These are phyloP conservation scores for Procambarus virginalis DNA, from an alignment of 1,140 invertebrate genomes.

Conservation along the genomic window DNA sequence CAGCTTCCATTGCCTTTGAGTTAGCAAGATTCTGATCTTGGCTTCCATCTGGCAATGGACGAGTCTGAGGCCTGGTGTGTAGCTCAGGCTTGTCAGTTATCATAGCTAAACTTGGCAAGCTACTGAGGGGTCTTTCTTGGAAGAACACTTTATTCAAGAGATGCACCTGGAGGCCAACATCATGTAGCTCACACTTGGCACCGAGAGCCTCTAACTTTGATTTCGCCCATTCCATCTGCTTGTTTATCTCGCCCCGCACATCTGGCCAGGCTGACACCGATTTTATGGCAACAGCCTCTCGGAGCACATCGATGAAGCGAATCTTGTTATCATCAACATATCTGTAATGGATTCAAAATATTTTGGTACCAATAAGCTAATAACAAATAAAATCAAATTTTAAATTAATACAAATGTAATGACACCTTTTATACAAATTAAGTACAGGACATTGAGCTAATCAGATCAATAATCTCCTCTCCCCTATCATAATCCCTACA, in stretches of 20 bases:
- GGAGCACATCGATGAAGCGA: slow-evolving; percentile 86
- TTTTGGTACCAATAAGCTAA: neutral
- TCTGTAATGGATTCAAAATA: slow-evolving; percentile 75
- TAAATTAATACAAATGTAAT: neutral
- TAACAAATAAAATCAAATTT: neutral
- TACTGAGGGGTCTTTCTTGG: too few relatives aligned
- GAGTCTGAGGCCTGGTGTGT: too few relatives aligned
- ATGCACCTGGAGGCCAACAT: slow-evolving; percentile 84
- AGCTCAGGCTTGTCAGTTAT: too few relatives aligned
- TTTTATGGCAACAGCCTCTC: slow-evolving; percentile 92
- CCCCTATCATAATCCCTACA: too few relatives aligned
- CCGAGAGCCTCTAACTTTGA: slow-evolving; percentile 85
- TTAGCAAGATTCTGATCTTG: too few relatives aligned
- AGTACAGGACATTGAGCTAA: too few relatives aligned
- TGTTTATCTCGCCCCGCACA: slow-evolving; percentile 82
- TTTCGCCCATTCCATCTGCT: slow-evolving; percentile 88
- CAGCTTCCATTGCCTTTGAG: too few relatives aligned
- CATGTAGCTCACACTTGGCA: slow-evolving; percentile 83
- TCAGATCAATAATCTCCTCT: too few relatives aligned
- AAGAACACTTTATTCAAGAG: too few relatives aligned
- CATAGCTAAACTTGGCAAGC: too few relatives aligned
- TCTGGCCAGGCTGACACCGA: slow-evolving; percentile 96
- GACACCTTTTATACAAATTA: neutral
- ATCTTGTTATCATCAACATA: slow-evolving; percentile 86
- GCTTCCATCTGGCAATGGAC: too few relatives aligned